Conservation (phyloP, 2,797 vertebrate genomes). For the Remorina albescens region DNA sequence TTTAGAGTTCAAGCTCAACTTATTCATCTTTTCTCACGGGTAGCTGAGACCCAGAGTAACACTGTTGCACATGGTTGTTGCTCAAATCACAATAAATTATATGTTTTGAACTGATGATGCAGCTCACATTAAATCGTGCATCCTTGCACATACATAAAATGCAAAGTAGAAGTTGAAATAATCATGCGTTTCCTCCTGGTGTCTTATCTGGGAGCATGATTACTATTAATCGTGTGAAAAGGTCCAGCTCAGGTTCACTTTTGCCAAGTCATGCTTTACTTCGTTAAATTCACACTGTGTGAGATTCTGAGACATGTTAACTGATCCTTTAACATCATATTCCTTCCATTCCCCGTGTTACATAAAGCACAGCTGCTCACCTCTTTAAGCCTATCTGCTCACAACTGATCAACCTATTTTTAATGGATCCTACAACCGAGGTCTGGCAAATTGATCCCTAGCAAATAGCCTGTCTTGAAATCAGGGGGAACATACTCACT, state of each 20-base stretch:
- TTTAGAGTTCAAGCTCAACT: not conserved
- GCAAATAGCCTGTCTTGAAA: conserved; percentile 45
- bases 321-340: conserved; percentile 50
- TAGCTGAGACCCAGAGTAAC: not conserved
- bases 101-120: not conserved
- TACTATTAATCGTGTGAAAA: conserved; percentile 12
- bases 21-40: not conserved
- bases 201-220: conserved; percentile 1
- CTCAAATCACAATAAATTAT: not conserved
- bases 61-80: not conserved
- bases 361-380: conserved; percentile 82
- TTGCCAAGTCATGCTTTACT: conserved; percentile 63
- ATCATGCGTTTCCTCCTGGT: not conserved
- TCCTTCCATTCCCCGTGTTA: conserved; percentile 64
- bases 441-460: conserved; percentile 54
- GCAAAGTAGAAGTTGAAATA: not conserved
- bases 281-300: conserved; percentile 38
- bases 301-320: conserved; percentile 41
- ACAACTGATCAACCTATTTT: conserved; percentile 77
- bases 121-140: not conserved
- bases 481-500: conserved; percentile 49
- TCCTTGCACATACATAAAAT: not conserved
- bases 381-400: conserved; percentile 57
- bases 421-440: conserved; percentile 33
- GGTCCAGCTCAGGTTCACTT: conserved; percentile 22